Conservation (phyloP, 2,888 invertebrate genomes). For the Malachius bipustulatus region DNA sequence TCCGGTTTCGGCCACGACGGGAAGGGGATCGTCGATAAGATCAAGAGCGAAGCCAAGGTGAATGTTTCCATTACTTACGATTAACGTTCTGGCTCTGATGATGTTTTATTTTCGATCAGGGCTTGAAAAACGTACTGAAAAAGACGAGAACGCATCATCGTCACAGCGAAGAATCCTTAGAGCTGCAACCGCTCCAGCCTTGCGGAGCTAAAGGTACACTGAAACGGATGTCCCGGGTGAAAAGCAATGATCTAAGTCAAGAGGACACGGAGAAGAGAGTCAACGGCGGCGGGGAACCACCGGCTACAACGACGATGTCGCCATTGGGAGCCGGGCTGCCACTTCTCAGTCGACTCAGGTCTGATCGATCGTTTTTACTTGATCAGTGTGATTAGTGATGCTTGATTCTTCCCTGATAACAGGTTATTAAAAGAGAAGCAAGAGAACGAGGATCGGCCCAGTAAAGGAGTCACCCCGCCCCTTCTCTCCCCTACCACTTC, state of each 20-base stretch:
- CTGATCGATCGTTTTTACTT: too few relatives aligned
- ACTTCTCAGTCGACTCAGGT: constrained; percentile 57
- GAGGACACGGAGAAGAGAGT: constrained; percentile 23
- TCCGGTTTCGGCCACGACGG: constrained; percentile 34
- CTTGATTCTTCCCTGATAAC: constrained; percentile 8
- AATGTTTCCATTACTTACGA: too few relatives aligned
- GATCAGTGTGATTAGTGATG: too few relatives aligned
- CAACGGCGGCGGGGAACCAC: too few relatives aligned
- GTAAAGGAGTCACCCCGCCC: constrained; percentile 39
- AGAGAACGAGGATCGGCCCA: constrained; percentile 46
- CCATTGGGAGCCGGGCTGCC: constrained; percentile 79
- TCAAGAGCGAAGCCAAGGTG: constrained; percentile 71
- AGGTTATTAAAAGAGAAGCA: constrained; percentile 75
- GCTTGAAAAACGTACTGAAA: constrained; percentile 46
- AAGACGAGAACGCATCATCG: constrained; percentile 45
- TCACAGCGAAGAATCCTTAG: constrained; percentile 53
- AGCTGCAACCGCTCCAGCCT: constrained; percentile 50
- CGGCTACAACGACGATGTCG: constrained; percentile 42
- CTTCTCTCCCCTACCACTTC: constrained; percentile 49
- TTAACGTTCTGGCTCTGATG: too few relatives aligned
- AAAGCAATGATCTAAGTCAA: constrained; percentile 56
- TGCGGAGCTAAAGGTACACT: constrained; percentile 46
- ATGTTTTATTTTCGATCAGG: constrained; percentile 37
- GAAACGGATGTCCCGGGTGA: constrained; percentile 62
- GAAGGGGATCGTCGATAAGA: constrained; percentile 70